Evolutionary conservation across 1,140 invertebrate genomes (phyloP).

Genomic region (Acyrthosiphon pisum): DNA sequence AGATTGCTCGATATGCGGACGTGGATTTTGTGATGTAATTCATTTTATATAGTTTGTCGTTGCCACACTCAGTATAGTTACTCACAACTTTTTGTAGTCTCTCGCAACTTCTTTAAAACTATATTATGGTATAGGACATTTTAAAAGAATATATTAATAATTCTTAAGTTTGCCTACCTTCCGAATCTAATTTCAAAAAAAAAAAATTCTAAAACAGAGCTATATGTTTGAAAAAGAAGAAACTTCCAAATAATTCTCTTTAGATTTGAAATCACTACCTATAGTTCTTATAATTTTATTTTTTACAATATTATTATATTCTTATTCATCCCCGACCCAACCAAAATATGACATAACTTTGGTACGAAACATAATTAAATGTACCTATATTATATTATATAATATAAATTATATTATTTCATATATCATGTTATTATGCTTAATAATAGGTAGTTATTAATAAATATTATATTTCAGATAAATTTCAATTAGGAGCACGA

Average conservation of each 20-base stretch:
- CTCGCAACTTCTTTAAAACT: background rate
- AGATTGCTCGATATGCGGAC: background rate
- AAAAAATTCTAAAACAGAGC: background rate
- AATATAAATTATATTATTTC: background rate
- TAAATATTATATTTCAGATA: background rate
- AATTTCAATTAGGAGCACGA: background rate
- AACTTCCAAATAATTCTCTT: background rate
- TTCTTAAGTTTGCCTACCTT: background rate
- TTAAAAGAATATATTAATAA: background rate
- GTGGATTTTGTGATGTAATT: background rate
- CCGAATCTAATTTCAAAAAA: background rate
- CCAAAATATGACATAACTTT: background rate
- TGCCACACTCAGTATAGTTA: too few species aligned
- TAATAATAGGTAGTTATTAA: background rate
- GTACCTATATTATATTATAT: background rate
- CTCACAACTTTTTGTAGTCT: too few species aligned
- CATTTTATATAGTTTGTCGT: background rate
- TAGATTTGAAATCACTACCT: background rate
- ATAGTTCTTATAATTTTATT: background rate
- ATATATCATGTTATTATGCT: background rate
- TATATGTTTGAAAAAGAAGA: background rate
- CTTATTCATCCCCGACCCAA: background rate
- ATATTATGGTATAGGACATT: background rate
- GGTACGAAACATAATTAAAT: background rate
- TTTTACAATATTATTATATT: background rate